Base-by-base conservation (phyloP, 53 echinoderm and acorn worm species). In the Hippasteria phrygiana region DNA sequence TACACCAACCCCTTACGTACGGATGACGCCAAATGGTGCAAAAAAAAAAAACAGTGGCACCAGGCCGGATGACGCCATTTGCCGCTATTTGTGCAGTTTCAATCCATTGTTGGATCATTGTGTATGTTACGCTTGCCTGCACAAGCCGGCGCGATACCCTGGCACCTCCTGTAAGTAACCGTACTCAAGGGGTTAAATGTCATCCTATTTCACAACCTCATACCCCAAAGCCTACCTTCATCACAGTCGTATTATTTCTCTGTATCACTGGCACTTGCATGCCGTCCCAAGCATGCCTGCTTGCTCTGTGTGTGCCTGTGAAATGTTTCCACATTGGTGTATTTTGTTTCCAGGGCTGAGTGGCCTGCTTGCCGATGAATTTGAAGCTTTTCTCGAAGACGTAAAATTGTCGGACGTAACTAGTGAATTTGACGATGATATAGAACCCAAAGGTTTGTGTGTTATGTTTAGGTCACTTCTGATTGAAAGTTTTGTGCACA, bases 341-440 rank as follows among this genome's bases (percentile, higher is more conserved):
- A n/a, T 43, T 88, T 78, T 17, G 43, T 33, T 78, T 78, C 53
- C 96, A 96, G 97, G 91, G 40, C 62, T 96, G 88, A 87, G 91
- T 87, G 51, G 78, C 88, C 79, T 96, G 71, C 93, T 96, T 88
- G 88, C 89, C 71, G 85, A 92, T 79, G 96, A 96, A 78, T 90
- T 93, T 88, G 93, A 96, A 62, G 90, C 93, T 43, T 96, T 96
- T 89, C 76, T 96, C 50, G 97, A 96, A 72, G 97, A 96, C 51
- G 88, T 96, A 78, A 96, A 95, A 87, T 93, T 96, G 33, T 88
- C 94, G 4, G 91, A 92, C 71, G 93, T 96, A 41, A 96, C 97
- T 69, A 95, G 95, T 95, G 97, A 96, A 59, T 96, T 96, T 92
- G 93, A 93, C 73, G 97, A 96, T 73, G 92, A 89, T 66, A 54